Evolutionary conservation across 2,797 vertebrate species (phyloP), one percentile per base, ranked within the genome.

Genomic region (Thalassophryne amazonica): DNA sequence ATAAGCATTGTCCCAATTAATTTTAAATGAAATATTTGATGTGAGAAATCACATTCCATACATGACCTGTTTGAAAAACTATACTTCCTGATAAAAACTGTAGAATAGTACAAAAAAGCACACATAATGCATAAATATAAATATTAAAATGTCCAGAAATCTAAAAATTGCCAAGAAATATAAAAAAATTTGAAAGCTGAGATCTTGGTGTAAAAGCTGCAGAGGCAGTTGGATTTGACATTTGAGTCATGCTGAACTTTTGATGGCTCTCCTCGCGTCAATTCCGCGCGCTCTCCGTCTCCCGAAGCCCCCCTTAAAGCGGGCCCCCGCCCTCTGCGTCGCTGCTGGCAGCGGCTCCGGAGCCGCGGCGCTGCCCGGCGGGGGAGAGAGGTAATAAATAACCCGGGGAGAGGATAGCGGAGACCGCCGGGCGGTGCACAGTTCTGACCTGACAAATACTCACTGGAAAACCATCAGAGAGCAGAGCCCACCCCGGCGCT

Each of bases 321-420:
- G 42, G 60, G 85, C 91, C 88, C 91, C 75, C 78, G 83, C 88
- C n/a, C 90, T 92, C 91, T 78, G 89, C 89, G 76, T 88, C 83
- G 86, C 80, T 87, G 90, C 90, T 95, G 93, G 93, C 94, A 89
- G 90, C 90, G 85, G 91, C 92, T 90, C 92, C 91, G 85, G 89
- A 94, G 94, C 93, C 91, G 92, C 92, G 90, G 90, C 91, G 90
- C 92, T 92, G 93, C 92, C n/a, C 91, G 91, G 92, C 91, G 91
- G 90, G 90, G 92, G 90, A 93, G 92, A 91, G 93, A 91, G 92
- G 93, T 93, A 93, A 97, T 98, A 97, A 98, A 98, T 98, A 97
- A 98, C 94, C 93, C 90, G 92, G 87, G 90, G 93, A 94, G 93
- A 89, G 91, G 90, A n/a, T n/a, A 91, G 92, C 89, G 89, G 90